Base-by-base conservation (phyloP, 2,888 invertebrate species). In the Ischnura elegans region DNA sequence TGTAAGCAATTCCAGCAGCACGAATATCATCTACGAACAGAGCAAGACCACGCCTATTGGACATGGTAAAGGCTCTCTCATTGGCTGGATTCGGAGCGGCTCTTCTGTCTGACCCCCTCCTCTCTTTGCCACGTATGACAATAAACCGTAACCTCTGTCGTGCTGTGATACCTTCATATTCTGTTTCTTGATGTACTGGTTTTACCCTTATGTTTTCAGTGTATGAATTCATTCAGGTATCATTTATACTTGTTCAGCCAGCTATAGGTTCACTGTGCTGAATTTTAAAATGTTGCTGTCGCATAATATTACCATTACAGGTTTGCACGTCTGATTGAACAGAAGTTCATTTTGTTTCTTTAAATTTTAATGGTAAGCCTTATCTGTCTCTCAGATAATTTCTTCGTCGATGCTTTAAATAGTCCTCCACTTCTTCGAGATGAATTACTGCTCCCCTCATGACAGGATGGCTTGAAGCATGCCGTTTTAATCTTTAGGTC, bases 51-150 rank as follows among this genome's bases (percentile, higher is more conserved):
- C 90, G 90, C 90, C 90, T 90, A 90, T 90, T 90, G 51, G 90
- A 16, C 61, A 90, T 90, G 61, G 90, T 90, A 90, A 90, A 90
- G 43, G 43, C 61, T 90, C 61, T 90, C 90, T 66, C 61, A 90
- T 90, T 90, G 90, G 90, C 61, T 90, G 43, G 43, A 36, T 43
- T 16, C 36, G 43, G 29, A 90, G 90, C 61, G 90, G 90, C 90
- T 90, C 90, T 90, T 90, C 90, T 90, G 55, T 61, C 90, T 90
- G 90, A 90, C 90, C 90, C 90, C 90, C 90, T 90, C 90, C 90
- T 90, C 90, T 43, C 66, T 90, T 90, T 90, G 90, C 90, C 90
- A 90, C 90, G 90, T 90, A 90, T 90, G 45, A 90, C 90, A 90
- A 43, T 90, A 90, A 61, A 90, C 90, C 90, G 90, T 90, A 90